Base-by-base conservation (phyloP, 2,888 invertebrate species). In the Mythimna impura region DNA sequence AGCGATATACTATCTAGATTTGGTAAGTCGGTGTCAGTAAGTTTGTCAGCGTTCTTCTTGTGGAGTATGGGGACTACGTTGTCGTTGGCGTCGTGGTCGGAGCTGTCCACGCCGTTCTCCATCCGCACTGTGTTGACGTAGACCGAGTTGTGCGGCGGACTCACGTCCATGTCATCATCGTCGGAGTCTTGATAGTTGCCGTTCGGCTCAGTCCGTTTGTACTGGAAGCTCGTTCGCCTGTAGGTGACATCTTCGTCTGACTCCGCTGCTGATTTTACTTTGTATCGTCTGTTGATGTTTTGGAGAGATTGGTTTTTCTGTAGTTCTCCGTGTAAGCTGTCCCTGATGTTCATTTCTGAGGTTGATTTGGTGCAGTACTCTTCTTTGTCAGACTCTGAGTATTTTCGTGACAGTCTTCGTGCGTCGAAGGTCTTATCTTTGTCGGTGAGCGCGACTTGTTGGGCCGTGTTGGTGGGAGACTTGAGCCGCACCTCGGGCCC, bases 401-500 rank as follows among this genome's bases (percentile, higher is more conserved):
- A 93, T 82, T 92, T 94, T 7, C 93, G 88, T 3, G 91, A 86
- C 4, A 90, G 85, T 4, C 88, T 84, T 3, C 88, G 79, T 8
- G 71, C 50, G 47, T 89, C 78, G 76, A 75, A 74, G 2, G 74
- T 50, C n/a, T 80, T 85, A 58, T 85, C 84, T 40, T 83, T 85
- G 52, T 85, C 86, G 40, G 68, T 20, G 68, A 79, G 66, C 54
- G 72, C 66, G 60, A 76, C 77, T 8, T 76, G 83, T 6, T 73
- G 71, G 66, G 68, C 70, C 65, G 57, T 66, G 78, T 64, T 72
- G 61, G 73, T 67, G 63, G 93, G 93, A 0, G 93, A 89, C 61
- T 91, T 92, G 34, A 96, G 93, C 7, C 86, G 89, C n/a, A 99
- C 96, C 89, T 98, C 98, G 0, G 99, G 99, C 0, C 99, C 99